These are phyloP conservation scores for Macroramphosus scolopax DNA, from an alignment of 2,797 vertebrate species.

Conservation along the genomic window DNA sequence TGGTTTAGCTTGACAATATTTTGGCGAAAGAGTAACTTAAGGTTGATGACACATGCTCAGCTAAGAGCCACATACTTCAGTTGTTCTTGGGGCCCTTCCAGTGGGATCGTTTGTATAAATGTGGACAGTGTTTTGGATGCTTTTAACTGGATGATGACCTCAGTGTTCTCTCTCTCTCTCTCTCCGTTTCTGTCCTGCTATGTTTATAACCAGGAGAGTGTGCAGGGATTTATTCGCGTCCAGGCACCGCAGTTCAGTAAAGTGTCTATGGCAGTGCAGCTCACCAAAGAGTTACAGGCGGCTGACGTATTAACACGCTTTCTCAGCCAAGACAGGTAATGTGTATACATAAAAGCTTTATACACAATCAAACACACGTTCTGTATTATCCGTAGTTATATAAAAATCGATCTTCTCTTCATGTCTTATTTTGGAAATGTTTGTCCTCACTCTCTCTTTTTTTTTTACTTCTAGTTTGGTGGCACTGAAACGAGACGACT, in stretches of 20 bases:
- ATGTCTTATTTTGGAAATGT: neutral
- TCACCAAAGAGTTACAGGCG: slow-evolving; percentile 91
- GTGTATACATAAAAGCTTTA: neutral
- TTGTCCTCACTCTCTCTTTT: slow-evolving; percentile 3
- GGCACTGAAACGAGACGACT: slow-evolving; percentile 80
- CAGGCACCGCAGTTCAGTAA: slow-evolving; percentile 96
- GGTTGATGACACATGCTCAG: neutral
- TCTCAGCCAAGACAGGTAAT: slow-evolving; percentile 90
- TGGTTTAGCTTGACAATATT: too few species aligned
- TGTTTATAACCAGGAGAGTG: slow-evolving; percentile 72
- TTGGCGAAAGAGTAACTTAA: slow-evolving; percentile 8
- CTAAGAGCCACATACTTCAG: too few species aligned
- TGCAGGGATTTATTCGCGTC: slow-evolving; percentile 91
- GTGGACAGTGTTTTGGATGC: neutral
- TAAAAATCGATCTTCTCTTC: neutral
- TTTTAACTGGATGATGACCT: neutral
- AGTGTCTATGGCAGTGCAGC: slow-evolving; percentile 97
- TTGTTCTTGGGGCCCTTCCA: too few species aligned
- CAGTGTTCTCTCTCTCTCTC: neutral
- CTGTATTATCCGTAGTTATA: too few species aligned
- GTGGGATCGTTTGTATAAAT: slow-evolving; percentile 1
- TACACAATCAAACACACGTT: neutral
- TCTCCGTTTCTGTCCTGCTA: slow-evolving; percentile 1
- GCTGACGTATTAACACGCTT: slow-evolving; percentile 90
- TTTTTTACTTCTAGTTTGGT: slow-evolving; percentile 45